phyloP scores from a whole-genome alignment of 2,797 vertebrate genomes.

The Diceros bicornis region DNA sequence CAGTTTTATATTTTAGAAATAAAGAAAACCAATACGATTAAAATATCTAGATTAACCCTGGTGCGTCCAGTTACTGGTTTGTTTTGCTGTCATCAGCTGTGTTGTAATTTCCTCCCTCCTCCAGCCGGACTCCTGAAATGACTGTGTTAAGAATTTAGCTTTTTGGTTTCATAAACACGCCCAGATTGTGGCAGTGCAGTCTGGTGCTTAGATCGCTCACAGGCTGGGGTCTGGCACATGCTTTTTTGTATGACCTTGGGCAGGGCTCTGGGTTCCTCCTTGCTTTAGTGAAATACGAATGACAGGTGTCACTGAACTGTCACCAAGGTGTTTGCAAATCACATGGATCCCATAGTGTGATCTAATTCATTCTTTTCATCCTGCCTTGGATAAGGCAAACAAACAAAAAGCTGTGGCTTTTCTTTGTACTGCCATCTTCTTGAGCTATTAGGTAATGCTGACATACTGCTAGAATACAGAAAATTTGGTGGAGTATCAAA shows the following conservation, averaged over 20 bases:
- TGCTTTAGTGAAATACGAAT: slow-evolving; percentile 47
- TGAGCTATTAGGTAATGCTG: slow-evolving; percentile 74
- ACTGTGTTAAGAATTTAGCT: slow-evolving; percentile 72
- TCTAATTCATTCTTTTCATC: slow-evolving; percentile 63
- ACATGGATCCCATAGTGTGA: neutral
- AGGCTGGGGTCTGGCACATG: slow-evolving; percentile 5
- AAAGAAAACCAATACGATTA: slow-evolving; percentile 10
- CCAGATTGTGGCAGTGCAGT: slow-evolving; percentile 51
- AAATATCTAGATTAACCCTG: slow-evolving; percentile 37
- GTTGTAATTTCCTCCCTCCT: slow-evolving; percentile 65
- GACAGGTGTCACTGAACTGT: slow-evolving; percentile 55
- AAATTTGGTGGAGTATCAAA: slow-evolving; percentile 47
- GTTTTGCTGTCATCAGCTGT: slow-evolving; percentile 63
- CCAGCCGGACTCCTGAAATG: slow-evolving; percentile 51
- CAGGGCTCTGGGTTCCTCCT: neutral
- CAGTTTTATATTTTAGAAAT: slow-evolving; percentile 49
- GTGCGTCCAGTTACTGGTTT: slow-evolving; percentile 39
- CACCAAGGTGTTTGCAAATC: slow-evolving; percentile 38
- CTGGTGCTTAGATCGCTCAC: neutral
- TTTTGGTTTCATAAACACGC: slow-evolving; percentile 71
- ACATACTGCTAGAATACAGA: slow-evolving; percentile 59
- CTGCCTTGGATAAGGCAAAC: slow-evolving; percentile 49
- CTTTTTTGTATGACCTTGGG: slow-evolving; percentile 78
- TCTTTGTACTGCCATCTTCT: slow-evolving; percentile 82
- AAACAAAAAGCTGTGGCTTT: slow-evolving; percentile 61